These are phyloP conservation scores for Spodoptera exigua DNA, from an alignment of 2,888 invertebrate genomes.

Conservation along the genomic window DNA sequence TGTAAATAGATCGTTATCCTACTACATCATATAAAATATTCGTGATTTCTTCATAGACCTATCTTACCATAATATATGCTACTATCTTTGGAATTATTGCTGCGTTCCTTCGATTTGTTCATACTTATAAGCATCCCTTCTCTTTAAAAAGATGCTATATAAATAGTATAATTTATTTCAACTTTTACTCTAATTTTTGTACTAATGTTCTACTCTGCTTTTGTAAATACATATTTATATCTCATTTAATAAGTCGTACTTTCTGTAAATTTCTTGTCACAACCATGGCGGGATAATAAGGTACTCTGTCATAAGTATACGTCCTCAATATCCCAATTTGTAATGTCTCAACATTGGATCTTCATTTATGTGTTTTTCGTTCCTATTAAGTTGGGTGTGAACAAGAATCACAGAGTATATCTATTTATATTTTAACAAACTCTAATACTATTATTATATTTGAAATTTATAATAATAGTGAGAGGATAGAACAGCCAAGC, in stretches of 20 bases:
- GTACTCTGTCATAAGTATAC: slow-evolving; percentile 13
- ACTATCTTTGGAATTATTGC: slow-evolving; percentile 50
- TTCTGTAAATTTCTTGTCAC: slow-evolving; percentile 41
- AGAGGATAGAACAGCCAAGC: slow-evolving; percentile 67
- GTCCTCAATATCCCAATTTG: slow-evolving; percentile 5
- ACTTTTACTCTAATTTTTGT: slow-evolving; percentile 43
- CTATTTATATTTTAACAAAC: slow-evolving; percentile 19
- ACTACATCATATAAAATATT: slow-evolving; percentile 49
- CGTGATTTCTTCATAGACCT: slow-evolving; percentile 34
- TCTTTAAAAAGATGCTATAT: slow-evolving; percentile 19
- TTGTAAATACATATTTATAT: slow-evolving; percentile 40
- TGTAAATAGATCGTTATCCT: slow-evolving; percentile 30
- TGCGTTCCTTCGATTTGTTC: slow-evolving; percentile 23
- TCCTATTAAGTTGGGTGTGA: too few relatives aligned
- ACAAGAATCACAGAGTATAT: slow-evolving; percentile 25
- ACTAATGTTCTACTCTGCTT: slow-evolving; percentile 37
- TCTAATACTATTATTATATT: slow-evolving; percentile 23
- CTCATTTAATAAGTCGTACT: slow-evolving; percentile 27
- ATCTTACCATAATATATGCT: slow-evolving; percentile 42
- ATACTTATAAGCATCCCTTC: slow-evolving; percentile 8
- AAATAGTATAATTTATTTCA: slow-evolving; percentile 31
- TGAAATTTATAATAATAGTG: slow-evolving; percentile 19
- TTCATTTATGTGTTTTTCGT: not conserved
- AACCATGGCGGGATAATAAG: slow-evolving; percentile 33
- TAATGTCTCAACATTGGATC: not conserved